Percentiles rank a stretch among this genome's conserved stretches.
Conservation (phyloP, 1,140 invertebrate genomes). For the Metaphire vulgaris region DNA sequence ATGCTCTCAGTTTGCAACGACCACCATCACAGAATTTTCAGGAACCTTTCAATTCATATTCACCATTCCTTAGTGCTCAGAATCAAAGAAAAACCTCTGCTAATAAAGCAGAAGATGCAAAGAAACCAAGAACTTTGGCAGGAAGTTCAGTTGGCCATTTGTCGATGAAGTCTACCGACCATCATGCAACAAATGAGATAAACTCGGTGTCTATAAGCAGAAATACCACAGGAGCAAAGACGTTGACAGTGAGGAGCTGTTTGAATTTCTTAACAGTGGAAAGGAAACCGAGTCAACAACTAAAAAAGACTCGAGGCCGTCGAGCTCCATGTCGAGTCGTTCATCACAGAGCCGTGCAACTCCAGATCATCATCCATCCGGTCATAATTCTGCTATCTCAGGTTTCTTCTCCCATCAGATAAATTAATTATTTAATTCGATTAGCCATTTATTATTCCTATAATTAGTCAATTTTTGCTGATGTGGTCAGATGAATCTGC, state of each 20-base stretch:
- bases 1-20: background rate
- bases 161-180: background rate
- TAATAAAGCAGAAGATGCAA: background rate
- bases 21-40: conserved; percentile 28
- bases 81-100: background rate
- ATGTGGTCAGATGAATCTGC: no score
- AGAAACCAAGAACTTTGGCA: background rate
- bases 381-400: no score
- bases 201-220: background rate
- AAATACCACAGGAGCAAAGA: conserved; percentile 34
- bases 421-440: no score
- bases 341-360: background rate
- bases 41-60: background rate
- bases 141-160: background rate
- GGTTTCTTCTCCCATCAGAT: no score
- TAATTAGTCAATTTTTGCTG: no score
- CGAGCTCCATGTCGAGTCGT: background rate
- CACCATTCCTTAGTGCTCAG: background rate
- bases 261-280: conserved; percentile 53
- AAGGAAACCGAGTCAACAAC: background rate
- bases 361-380: background rate
- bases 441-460: no score
- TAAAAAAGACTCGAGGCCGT: background rate
- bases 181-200: background rate
- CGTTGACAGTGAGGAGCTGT: conserved; percentile 55